Evolutionary conservation across 2,797 vertebrate genomes (phyloP), one percentile per base, ranked within the genome.

Genomic region (Microhierax caerulescens): DNA sequence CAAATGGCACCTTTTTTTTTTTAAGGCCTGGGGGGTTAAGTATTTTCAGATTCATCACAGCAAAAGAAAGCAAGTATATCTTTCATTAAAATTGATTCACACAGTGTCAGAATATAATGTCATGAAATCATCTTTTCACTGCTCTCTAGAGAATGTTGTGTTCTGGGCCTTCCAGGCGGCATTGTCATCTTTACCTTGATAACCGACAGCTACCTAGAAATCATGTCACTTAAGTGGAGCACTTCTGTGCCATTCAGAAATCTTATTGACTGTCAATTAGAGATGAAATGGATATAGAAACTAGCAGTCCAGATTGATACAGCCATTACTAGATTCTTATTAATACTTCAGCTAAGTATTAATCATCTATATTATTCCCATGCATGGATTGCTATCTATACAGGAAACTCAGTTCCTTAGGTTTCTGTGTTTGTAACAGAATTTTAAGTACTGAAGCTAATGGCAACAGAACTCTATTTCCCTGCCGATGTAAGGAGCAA

Each of bases 21-120:
- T 95, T 88, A 54, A 54, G 65, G 63, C 32, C 45, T 73, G 8
- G 23, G 59, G 81, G 47, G 21, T 82, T 82, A 84, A 93, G 79
- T 88, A 89, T 87, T 94, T 97, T 78, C 53, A 88, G 68, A 77
- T 89, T 88, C 60, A 90, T 85, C 89, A 70, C 25, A 74, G 20
- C 36, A 87, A 84, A 94, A 75, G 90, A 89, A 96, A 91, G 67
- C 22, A 86, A 88, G 57, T 77, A 67, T 67, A 87, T 73, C 68
- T 90, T 95, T 94, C 59, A 94, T 95, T 95, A 95, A 94, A 95
- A 93, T 37, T 94, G 95, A 95, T 94, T 95, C 70, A 59, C 45
- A 83, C 10, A 51, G 32, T 93, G 95, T 87, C 82, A 94, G 70
- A 81, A 93, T 75, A 65, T 45, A 93, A 85, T 96, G 84, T 57